phyloP scores from a whole-genome alignment of 2,888 invertebrate species.

The Drosophila tripunctata region DNA sequence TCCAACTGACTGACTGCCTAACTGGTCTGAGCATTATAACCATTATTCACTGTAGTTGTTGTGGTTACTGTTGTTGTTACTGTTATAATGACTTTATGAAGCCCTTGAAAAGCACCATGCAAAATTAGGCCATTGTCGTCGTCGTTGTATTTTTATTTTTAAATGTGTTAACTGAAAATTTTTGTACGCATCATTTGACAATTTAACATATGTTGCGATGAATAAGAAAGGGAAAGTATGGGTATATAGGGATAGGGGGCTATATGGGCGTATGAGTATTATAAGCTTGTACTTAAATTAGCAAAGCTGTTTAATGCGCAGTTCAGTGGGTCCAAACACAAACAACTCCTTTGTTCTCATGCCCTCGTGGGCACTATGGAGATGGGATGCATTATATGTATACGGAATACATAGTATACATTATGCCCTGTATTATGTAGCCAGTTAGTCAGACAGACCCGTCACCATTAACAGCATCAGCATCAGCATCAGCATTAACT shows the following conservation, averaged over 20 bases:
- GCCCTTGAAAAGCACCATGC: constrained; percentile 51
- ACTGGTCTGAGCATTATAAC: constrained; percentile 23
- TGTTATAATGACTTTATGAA: constrained; percentile 18
- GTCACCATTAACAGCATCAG: constrained; percentile 12
- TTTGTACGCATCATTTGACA: constrained; percentile 60
- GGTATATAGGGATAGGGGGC: not conserved
- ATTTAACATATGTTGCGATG: constrained; percentile 2
- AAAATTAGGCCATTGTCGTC: constrained; percentile 57
- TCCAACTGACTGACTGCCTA: constrained; percentile 3
- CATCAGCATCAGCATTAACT: not conserved
- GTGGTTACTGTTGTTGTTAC: constrained; percentile 3
- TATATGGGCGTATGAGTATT: not conserved
- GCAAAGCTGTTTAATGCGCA: constrained; percentile 49
- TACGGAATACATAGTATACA: not conserved
- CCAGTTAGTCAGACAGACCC: constrained; percentile 47
- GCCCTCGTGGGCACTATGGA: constrained; percentile 33
- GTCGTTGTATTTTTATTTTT: constrained; percentile 60
- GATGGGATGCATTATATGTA: not conserved
- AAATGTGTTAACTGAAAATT: constrained; percentile 59
- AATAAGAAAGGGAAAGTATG: not conserved
- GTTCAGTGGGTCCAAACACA: constrained; percentile 41
- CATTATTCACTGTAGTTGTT: constrained; percentile 20
- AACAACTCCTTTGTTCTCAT: constrained; percentile 53
- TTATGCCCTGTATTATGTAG: constrained; percentile 19
- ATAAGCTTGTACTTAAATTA: constrained; percentile 47